These are phyloP conservation scores for Drosophila albomicans DNA, from an alignment of 1,140 invertebrate genomes.

Conservation along the genomic window DNA sequence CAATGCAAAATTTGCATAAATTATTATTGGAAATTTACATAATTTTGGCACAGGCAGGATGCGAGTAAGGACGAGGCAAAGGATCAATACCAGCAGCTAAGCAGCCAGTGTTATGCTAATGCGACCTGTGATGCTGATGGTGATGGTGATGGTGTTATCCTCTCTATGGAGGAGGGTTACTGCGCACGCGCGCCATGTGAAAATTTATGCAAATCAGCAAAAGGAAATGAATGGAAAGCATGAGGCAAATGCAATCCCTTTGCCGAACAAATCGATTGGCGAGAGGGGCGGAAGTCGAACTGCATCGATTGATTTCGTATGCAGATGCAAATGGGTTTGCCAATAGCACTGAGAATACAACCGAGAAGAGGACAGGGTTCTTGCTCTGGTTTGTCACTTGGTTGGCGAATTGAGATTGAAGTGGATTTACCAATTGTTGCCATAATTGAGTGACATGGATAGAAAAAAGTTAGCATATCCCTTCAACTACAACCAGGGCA, in stretches of 20 bases:
- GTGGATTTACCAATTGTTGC: constrained; percentile 80
- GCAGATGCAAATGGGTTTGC: background rate
- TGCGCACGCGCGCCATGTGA: constrained; percentile 68
- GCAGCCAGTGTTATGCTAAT: constrained; percentile 82
- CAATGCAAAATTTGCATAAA: constrained; percentile 74
- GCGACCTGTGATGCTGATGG: constrained; percentile 56
- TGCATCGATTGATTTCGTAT: constrained; percentile 47
- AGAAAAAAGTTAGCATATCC: constrained; percentile 33
- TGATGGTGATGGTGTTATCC: constrained; percentile 4
- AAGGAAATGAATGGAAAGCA: constrained; percentile 33
- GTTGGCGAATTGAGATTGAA: constrained; percentile 64
- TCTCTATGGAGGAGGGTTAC: constrained; percentile 56
- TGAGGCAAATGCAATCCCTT: constrained; percentile 34
- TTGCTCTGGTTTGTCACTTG: constrained; percentile 44
- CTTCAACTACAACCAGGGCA: background rate
- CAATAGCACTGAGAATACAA: background rate
- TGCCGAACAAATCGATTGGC: constrained; percentile 38
- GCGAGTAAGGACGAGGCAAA: constrained; percentile 23
- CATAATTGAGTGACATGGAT: constrained; percentile 83
- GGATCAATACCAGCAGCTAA: constrained; percentile 38
- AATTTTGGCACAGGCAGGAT: constrained; percentile 65
- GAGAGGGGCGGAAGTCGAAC: constrained; percentile 43
- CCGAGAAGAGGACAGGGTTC: background rate
- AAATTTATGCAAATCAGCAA: constrained; percentile 67
- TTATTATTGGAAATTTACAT: constrained; percentile 81